These are phyloP conservation scores for Lipophrys pholis DNA, from an alignment of 2,113 vertebrate genomes.

Conservation along the genomic window DNA sequence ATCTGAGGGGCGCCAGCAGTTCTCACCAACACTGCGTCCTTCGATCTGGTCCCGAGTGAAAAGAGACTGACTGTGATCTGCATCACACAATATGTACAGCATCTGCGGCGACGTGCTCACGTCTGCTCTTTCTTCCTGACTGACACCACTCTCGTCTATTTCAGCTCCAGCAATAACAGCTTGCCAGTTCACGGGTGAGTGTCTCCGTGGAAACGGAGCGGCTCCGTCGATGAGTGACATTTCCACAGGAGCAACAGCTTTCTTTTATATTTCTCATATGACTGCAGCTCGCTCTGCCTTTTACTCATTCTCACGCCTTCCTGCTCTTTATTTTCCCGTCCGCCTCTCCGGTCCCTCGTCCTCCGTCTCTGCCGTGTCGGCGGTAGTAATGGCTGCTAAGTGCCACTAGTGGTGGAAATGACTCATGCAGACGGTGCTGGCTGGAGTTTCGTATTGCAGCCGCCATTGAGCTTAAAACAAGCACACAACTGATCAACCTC, in stretches of 20 bases:
- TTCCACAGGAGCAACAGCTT: conserved; percentile 38
- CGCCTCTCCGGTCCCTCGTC: background rate
- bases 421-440: conserved; percentile 41
- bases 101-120: conserved; percentile 3
- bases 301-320: conserved; percentile 23
- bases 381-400: conserved; percentile 54
- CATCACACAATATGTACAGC: background rate
- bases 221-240: conserved; percentile 70
- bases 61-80: background rate
- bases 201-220: conserved; percentile 67
- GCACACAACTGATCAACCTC: background rate
- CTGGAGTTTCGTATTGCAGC: conserved; percentile 20
- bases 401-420: conserved; percentile 53
- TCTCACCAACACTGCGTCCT: background rate
- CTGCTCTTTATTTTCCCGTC: conserved; percentile 18
- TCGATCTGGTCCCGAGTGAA: background rate
- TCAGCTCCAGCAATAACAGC: conserved; percentile 71
- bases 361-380: conserved; percentile 7
- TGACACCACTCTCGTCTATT: conserved; percentile 64
- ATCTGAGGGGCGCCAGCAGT: too few relatives aligned
- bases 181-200: conserved; percentile 76
- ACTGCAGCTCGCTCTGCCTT: conserved; percentile 40
- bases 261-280: conserved; percentile 41
- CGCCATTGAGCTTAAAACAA: conserved; percentile 16
- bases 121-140: background rate